Evolutionary conservation across 1,140 invertebrate genomes (phyloP), one percentile per base, ranked within the genome.

Genomic region (Bombus pascuorum): DNA sequence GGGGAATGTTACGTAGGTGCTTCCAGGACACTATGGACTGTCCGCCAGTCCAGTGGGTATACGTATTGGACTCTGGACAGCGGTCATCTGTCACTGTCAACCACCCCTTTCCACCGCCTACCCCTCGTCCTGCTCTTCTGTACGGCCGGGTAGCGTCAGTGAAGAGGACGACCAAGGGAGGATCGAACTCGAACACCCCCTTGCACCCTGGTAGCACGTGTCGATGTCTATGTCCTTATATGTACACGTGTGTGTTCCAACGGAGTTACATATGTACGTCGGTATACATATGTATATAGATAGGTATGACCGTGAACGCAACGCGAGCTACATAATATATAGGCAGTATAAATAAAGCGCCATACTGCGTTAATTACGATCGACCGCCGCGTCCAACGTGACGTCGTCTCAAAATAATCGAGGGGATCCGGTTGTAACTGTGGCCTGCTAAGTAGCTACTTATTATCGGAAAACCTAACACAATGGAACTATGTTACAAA

Each of bases 71-170:
- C 88, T 90, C 87, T 86, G 92, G 91, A 91, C 92, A 92, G 90
- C 87, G 91, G 91, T 92, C 92, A 94, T 94, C 90, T 90, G 92
- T 94, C 93, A 94, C 89, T 94, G 92, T 94, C 93, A 90, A 86
- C 82, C 76, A 70, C 25, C 81, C 89, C 86, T 83, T 65, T 22
- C 70, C 73, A 44, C 78, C 62, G 1, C 25, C 37, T 28, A 5
- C 80, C 44, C 70, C 72, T 65, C 42, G 25, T 70, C 75, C 74
- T 57, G 39, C 76, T 62, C 83, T 81, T 84, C 79, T 79, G 80
- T 74, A 87, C 66, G 37, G 62, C 83, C 81, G 87, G 88, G 89
- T 90, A 84, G 87, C 87, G 78, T 88, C 87, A 71, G 84, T 44
- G 83, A 88, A 89, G 87, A 89, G 89, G 87, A 89, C 75, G 87